Conservation (phyloP, 2,888 invertebrate species). For the Limnephilus marmoratus region DNA sequence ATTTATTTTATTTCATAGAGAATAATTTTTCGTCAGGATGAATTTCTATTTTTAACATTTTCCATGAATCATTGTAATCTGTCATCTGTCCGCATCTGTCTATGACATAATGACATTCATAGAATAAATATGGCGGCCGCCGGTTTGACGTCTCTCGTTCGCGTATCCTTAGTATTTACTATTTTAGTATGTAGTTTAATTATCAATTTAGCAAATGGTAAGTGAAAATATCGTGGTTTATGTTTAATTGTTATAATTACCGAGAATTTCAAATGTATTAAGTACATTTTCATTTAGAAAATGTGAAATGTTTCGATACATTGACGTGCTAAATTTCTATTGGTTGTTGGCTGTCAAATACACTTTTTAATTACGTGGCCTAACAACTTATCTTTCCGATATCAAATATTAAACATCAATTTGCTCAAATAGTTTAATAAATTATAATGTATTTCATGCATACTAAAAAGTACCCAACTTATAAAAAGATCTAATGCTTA, state of each 20-base stretch:
- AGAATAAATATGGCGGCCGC: constrained; percentile 56
- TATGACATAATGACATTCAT: constrained; percentile 42
- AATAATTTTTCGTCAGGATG: background rate
- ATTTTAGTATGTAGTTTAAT: constrained; percentile 45
- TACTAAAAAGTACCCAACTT: background rate
- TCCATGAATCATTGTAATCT: background rate
- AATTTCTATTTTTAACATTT: background rate
- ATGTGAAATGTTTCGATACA: constrained; percentile 4
- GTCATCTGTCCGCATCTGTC: background rate
- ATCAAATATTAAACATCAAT: background rate
- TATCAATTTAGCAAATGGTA: constrained; percentile 54
- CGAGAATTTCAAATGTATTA: background rate
- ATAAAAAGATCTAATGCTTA: background rate
- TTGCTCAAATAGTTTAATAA: background rate
- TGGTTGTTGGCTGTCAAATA: constrained; percentile 64
- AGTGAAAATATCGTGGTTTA: background rate
- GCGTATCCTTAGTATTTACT: constrained; percentile 37
- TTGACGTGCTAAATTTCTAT: constrained; percentile 60
- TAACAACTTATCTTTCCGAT: constrained; percentile 15
- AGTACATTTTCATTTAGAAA: constrained; percentile 14
- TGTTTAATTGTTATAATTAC: background rate
- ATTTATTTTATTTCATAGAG: background rate
- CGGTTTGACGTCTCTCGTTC: constrained; percentile 56
- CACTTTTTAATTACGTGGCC: constrained; percentile 61
- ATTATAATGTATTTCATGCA: background rate